Base-by-base conservation (phyloP, 2,113 vertebrate genomes). In the Macquaria australasica region DNA sequence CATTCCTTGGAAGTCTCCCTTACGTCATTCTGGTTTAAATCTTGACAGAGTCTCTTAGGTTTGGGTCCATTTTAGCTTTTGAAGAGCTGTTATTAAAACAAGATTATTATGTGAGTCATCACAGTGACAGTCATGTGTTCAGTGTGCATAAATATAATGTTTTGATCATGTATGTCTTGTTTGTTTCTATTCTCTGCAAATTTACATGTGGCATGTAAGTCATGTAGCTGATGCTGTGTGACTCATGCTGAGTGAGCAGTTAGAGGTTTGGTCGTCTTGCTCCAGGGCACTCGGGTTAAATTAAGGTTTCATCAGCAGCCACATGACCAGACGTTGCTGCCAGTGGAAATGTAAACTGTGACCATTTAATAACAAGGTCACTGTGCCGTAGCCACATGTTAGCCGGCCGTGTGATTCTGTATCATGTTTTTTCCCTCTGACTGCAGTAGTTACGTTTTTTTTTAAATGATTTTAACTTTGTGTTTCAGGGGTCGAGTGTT, bases 401-500 rank as follows among this genome's bases (percentile, higher is more conserved):
- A 34, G n/a, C 79, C 6, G 0, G 12, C 51, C 6, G 7, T 53
- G 50, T 71, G 31, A 74, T 64, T 70, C 8, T 75, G 62, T 34
- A 51, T 34, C 34, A 41, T 56, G 1, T 41, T 64, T 67, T 64
- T 77, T 10, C 8, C 3, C 5, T 16, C 25, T 50, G 45, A 53
- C 25, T 78, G 8, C 50, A 71, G 41, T n/a, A 3, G 55, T 41
- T 50, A 8, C n/a, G 20, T 64, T 58, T 15, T 48, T 48, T 43
- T 55, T 64, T 21, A 72, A 59, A 28, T 59, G 60, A 39, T 20
- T 83, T 64, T 7, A 9, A 58, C 58, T 81, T 60, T 88, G 50
- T 81, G 9, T 91, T 90, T 64, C 93, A 99, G 98, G 94, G 96
- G 97, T 87, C 97, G 97, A 39, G 96, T 98, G 90, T 99, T 97